Conservation (phyloP, 2,113 vertebrate species). For the Calyptomena viridis region DNA sequence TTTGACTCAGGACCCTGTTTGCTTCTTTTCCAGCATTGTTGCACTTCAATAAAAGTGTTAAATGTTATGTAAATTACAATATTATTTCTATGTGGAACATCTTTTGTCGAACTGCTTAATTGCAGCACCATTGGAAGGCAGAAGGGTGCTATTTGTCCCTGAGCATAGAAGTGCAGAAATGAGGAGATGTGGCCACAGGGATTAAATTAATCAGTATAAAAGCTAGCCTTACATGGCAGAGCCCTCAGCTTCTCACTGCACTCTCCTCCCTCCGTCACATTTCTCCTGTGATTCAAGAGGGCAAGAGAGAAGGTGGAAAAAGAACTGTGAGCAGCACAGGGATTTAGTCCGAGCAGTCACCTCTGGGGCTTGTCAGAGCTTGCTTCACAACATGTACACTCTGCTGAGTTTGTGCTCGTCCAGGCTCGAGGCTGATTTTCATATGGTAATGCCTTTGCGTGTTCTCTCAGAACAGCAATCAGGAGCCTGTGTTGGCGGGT, state of each 20-base stretch:
- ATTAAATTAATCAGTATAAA: neutral
- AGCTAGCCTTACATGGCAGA: neutral
- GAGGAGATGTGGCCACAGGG: neutral
- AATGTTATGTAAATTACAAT: neutral
- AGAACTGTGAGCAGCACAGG: neutral
- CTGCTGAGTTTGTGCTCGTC: conserved; percentile 23
- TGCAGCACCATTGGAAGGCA: neutral
- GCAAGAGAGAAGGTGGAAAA: neutral
- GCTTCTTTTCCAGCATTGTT: neutral
- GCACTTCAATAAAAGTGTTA: neutral
- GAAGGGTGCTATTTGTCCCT: neutral
- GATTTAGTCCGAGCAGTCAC: conserved; percentile 23
- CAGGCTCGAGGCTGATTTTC: conserved; percentile 62
- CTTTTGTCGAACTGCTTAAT: conserved; percentile 24
- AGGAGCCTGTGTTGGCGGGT: conserved; percentile 68
- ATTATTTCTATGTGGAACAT: neutral
- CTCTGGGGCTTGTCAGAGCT: conserved; percentile 30
- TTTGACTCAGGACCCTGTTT: neutral
- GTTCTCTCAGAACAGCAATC: conserved; percentile 71
- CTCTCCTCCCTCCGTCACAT: neutral
- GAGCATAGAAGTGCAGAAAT: neutral
- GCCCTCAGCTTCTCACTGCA: neutral
- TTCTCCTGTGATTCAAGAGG: neutral
- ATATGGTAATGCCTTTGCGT: conserved; percentile 45
- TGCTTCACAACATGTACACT: conserved; percentile 14